Evolutionary conservation across 1,140 invertebrate genomes (phyloP), one percentile per base, ranked within the genome.

Genomic region (Drosophila parabipectinata): DNA sequence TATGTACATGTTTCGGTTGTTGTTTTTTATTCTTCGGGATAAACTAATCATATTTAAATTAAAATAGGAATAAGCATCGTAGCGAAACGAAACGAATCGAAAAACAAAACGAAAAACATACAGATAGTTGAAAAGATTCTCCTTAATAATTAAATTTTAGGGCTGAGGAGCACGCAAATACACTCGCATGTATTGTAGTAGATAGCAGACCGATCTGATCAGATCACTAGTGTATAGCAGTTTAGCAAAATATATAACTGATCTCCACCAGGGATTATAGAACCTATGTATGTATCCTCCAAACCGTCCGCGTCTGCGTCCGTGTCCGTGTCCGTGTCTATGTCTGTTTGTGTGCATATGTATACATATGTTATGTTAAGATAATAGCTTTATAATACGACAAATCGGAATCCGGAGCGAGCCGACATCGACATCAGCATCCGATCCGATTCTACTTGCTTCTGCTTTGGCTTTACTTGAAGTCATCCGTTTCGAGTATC

Each of bases 401-500:
- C 62, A 56, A 30, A 32, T 53, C 57, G 32, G 37, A 24, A 4
- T 26, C 47, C 57, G 32, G 37, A 24, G 7, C 32, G 44, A 24
- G 7, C 32, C 28, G 51, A 18, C 52, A 34, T 34, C 21, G 21
- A 21, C 21, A 21, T 21, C 21, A 21, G 21, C 21, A 7, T 28
- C 26, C 26, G 26, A 28, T 28, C 45, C 51, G 53, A 30, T 52
- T 21, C 18, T 47, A 6, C 44, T 47, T 47, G 8, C 44, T 21
- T 21, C 18, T 47, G 44, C 7, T 47, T 47, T 47, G 9, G 44
- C 6, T 57, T 73, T 91, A 90, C 68, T 91, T 82, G 48, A 89
- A 89, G 30, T 91, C 90, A 44, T 92, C 91, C 57, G 84, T 72
- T 57, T 91, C 83, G 28, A 92, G 72, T 68, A 92, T 85, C 76